Percentiles rank a stretch among this genome's conserved stretches.
phyloP scores from a whole-genome alignment of 1,140 invertebrate genomes.

The Scaptomyza graminum region DNA sequence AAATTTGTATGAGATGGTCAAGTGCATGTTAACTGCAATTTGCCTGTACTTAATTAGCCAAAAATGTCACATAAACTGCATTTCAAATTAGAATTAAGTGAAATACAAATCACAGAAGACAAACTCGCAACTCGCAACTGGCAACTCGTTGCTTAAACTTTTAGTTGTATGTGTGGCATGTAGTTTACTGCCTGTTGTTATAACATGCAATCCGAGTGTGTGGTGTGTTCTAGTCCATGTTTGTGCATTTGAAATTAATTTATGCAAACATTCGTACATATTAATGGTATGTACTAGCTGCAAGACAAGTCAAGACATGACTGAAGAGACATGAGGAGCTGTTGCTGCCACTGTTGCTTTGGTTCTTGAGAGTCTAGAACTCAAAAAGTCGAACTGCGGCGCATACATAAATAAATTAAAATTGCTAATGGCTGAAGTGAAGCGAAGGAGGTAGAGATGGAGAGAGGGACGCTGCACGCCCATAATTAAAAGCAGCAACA shows the following conservation, averaged over 20 bases:
- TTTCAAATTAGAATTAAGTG: constrained; percentile 57
- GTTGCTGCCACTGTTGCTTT: not conserved
- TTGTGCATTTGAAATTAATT: constrained; percentile 82
- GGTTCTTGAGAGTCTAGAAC: constrained; percentile 12
- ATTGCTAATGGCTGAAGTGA: constrained; percentile 71
- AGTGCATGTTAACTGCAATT: constrained; percentile 67
- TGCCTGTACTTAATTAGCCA: constrained; percentile 47
- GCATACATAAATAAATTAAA: constrained; percentile 82
- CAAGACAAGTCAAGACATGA: constrained; percentile 55
- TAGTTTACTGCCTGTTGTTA: constrained; percentile 46
- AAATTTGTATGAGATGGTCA: constrained; percentile 44
- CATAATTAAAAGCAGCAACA: constrained; percentile 78
- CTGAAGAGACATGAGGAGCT: constrained; percentile 6
- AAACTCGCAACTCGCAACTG: not conserved
- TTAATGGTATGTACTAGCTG: not conserved
- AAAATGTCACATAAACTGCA: constrained; percentile 47
- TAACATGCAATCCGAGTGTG: constrained; percentile 46
- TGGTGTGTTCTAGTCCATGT: constrained; percentile 78
- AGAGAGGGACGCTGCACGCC: constrained; percentile 49
- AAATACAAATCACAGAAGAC: constrained; percentile 32
- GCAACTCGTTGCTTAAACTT: not conserved
- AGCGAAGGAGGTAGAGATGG: constrained; percentile 8
- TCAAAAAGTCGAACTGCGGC: constrained; percentile 35
- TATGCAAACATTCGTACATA: constrained; percentile 75
- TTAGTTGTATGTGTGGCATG: constrained; percentile 25